Evolutionary conservation across 2,888 invertebrate species (phyloP).

Genomic region (Nomada fabriciana): DNA sequence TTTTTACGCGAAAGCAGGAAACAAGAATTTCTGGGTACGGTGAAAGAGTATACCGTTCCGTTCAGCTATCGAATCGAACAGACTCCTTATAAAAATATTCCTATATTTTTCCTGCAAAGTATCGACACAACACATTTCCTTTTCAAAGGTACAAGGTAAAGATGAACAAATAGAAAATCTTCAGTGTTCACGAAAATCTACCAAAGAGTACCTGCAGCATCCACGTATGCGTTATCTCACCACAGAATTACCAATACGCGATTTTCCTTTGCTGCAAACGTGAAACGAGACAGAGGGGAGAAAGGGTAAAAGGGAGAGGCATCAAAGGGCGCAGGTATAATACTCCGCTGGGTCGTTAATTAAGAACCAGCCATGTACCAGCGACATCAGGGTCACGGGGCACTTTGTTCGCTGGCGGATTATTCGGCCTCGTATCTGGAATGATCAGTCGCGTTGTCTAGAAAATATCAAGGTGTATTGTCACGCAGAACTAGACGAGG

Average conservation of each 20-base stretch:
- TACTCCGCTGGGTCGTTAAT: conserved; percentile 41
- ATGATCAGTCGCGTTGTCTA: conserved; percentile 61
- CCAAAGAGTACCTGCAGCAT: too few relatives aligned
- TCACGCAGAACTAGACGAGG: conserved; percentile 33
- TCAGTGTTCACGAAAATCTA: too few relatives aligned
- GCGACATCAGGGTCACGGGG: conserved; percentile 38
- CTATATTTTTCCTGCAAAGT: too few relatives aligned
- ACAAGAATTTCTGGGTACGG: neutral
- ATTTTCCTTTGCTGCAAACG: conserved; percentile 17
- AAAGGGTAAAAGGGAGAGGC: neutral
- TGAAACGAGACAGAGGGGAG: conserved; percentile 24
- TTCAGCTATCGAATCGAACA: too few relatives aligned
- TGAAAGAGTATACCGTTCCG: too few relatives aligned
- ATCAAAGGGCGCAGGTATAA: conserved; percentile 45
- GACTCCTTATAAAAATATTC: too few relatives aligned
- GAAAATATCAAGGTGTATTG: conserved; percentile 51
- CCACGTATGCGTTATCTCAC: neutral
- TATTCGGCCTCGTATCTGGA: conserved; percentile 51
- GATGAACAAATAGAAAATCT: too few relatives aligned
- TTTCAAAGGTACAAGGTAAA: too few relatives aligned
- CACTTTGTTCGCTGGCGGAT: conserved; percentile 34
- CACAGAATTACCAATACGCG: conserved; percentile 2
- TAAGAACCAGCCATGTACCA: conserved; percentile 42
- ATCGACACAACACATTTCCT: too few relatives aligned
- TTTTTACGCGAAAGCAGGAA: neutral